phyloP scores from a whole-genome alignment of 2,113 vertebrate species.

The Mormoops blainvillei region DNA sequence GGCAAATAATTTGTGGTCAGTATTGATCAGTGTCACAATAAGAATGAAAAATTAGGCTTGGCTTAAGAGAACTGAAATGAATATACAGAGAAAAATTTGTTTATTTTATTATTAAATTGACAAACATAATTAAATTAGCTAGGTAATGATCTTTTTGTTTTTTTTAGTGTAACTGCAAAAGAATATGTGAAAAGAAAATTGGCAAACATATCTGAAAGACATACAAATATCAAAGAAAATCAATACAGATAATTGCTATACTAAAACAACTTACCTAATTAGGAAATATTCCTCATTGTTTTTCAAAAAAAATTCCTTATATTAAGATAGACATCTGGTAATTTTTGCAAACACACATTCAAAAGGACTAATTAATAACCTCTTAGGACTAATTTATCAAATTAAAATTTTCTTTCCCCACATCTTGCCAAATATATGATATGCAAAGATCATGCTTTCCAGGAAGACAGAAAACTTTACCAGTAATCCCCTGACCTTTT shows the following conservation, averaged over 20 bases:
- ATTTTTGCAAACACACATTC: neutral
- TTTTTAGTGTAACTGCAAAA: neutral
- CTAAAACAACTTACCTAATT: neutral
- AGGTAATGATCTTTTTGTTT: neutral
- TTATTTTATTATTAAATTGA: neutral
- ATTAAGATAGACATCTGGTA: conserved; percentile 4
- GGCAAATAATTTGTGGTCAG: neutral
- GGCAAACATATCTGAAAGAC: neutral
- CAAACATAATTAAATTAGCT: neutral
- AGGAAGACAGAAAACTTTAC: conserved; percentile 1
- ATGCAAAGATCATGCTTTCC: neutral
- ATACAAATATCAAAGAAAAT: neutral
- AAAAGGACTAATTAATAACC: conserved; percentile 8
- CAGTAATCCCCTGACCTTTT: neutral
- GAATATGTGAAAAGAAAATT: neutral
- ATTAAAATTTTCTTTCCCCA: neutral
- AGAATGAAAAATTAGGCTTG: neutral
- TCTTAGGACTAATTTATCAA: neutral
- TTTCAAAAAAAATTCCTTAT: neutral
- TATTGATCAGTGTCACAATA: neutral
- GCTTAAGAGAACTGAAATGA: neutral
- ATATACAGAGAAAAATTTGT: neutral
- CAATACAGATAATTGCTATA: neutral
- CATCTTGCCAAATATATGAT: conserved; percentile 12
- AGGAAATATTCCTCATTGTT: neutral